Evolutionary conservation across 1,140 invertebrate genomes (phyloP), one percentile per base, ranked within the genome.

Genomic region (Pectinophora gossypiella): DNA sequence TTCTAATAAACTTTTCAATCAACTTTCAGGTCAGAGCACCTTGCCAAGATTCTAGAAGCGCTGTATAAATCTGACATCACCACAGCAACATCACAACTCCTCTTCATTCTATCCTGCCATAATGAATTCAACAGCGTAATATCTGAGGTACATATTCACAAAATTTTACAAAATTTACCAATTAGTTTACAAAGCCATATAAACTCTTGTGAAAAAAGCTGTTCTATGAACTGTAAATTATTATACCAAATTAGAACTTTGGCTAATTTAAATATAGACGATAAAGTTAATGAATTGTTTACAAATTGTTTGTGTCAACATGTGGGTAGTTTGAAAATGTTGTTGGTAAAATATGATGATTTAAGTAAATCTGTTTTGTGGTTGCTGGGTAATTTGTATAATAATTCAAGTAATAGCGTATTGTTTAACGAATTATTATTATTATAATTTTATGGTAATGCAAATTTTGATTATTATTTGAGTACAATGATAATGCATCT

Each of bases 381-480:
- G 83, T 68, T 88, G 6, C 56, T 86, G 48, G 82, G 81, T 7
- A 84, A 86, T 58, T 63, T 86, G 44, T 76, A 63, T 22, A 86
- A 72, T 46, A 59, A 19, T 46, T 59, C 51, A 57, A 32, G 57
- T 36, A 46, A 69, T 50, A 59, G 62, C 51, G 48, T 51, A 2
- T 64, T 68, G 32, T 69, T 76, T 44, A 27, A 52, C 23, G 48
- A 50, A 13, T 49, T 48, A 36, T 54, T 52, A 54, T 53, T 13
- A 49, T 38, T n/a, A 13, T 38, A 5, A 5, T 23, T 23, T 23
- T 23, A n/a, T n/a, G n/a, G n/a, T n/a, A n/a, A n/a, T n/a, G n/a
- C n/a, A n/a, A n/a, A n/a, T n/a, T n/a, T n/a, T n/a, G n/a, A n/a
- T n/a, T n/a, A n/a, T n/a, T n/a, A n/a, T n/a, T n/a, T n/a, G n/a